Evolutionary conservation across 2,113 vertebrate genomes (phyloP), one percentile per base, ranked within the genome.

Genomic region (Oncorhynchus nerka): DNA sequence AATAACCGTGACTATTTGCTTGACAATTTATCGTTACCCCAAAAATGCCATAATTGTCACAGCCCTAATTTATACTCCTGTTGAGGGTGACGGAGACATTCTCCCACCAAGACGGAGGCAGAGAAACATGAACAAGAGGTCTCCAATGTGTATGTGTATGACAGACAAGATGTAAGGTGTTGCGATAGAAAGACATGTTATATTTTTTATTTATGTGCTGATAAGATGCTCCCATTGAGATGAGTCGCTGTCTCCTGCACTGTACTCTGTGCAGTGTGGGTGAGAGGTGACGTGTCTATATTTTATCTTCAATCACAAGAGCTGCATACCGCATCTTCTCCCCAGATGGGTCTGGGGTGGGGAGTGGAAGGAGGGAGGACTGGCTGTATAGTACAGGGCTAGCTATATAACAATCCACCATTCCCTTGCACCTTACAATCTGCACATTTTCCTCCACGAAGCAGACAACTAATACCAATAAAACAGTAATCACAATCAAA

Each of bases 271-370:
- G 9, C 34, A 34, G 8, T 45, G 39, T 45, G 8, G 39, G 7
- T 45, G 39, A 45, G 39, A 45, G 39, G 39, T 45, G 39, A 45
- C 8, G 8, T 45, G 8, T 45, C 39, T 45, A 45, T 45, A 9
- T 45, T 45, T 45, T 45, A 45, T 45, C 39, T 45, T 45, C 39
- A 11, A 45, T 45, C 39, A 45, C 11, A 9, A 45, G 39, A 11
- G 39, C 30, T 16, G 67, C 66, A n/a, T 19, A 55, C 49, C 66
- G 69, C 75, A 68, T 79, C 71, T 68, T 67, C 70, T 45, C 39
- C 9, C 78, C 70, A 76, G 79, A 78, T 81, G 84, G 92, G 91
- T 92, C 82, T 82, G 88, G 82, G 88, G 84, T 55, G 73, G 80
- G 74, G 78, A 82, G 82, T 76, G 79, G 76, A 71, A 48, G 16